Evolutionary conservation across 1,140 invertebrate genomes (phyloP), one percentile per base, ranked within the genome.

Genomic region (Drosophila setifemur): DNA sequence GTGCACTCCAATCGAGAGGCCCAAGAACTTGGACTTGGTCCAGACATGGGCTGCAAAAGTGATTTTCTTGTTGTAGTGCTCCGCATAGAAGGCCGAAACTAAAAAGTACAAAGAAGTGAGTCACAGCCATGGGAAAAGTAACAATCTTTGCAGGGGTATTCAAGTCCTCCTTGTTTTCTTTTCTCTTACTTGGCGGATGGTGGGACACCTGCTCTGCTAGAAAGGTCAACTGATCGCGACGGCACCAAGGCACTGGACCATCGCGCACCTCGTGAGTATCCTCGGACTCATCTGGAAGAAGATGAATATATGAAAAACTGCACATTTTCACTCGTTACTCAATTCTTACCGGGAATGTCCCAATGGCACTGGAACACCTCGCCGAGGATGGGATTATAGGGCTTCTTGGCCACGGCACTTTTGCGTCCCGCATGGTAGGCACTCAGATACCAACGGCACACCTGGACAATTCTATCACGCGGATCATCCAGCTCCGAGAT

Each of bases 161-260:
- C n/a, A n/a, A n/a, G n/a, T n/a, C n/a, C n/a, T n/a, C n/a, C 0
- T 1, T 1, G 7, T 0, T 7, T 2, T 12, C 1, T 2, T 29
- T 28, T 18, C 23, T 88, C 91, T 92, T 92, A 96, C 96, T 96
- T 68, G 98, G 98, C 7, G 98, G 99, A 93, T 99, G 98, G 93
- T 99, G 98, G 6, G 97, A 99, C 3, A 99, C 98, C 92, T 99
- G 98, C 91, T 99, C 98, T 2, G 98, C 98, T 58, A 98, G 93
- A 91, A 99, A 99, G 5, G 94, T 94, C 3, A 98, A 92, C 81
- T 97, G 95, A 91, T 96, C 93, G 28, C 93, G 92, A 4, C 92
- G 92, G 85, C 95, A 96, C 96, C 96, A 97, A 9, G 95, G 94
- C 44, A 97, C 93, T 6, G 96, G 95, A 1, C 96, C 96, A 81